Evolutionary conservation across 2,888 invertebrate species (phyloP), one percentile per base, ranked within the genome.

Genomic region (Drosophila prostipennis): DNA sequence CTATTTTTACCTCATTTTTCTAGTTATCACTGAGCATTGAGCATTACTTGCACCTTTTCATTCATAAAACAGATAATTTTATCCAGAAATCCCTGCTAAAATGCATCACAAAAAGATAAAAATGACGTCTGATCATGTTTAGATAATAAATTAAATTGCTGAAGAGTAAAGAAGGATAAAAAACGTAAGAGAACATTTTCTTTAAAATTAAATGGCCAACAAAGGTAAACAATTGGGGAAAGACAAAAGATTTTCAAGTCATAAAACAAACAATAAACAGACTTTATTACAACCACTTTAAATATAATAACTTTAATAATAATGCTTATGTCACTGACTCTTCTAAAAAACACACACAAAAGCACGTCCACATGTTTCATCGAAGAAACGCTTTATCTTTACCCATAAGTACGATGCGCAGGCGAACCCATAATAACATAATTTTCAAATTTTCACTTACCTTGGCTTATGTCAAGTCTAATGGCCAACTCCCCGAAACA

Each of bases 391-490:
- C 14, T 13, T 39, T 29, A 19, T 7, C 14, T 13, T 39, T 29
- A 19, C 13, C 14, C 32, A 6, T 6, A 39, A 46, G 61, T 45
- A 29, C 60, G 45, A 45, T n/a, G 45, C 60, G 37, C 45, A 29
- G 39, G 26, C 37, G n/a, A n/a, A 34, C 11, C 48, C 10, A 40
- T 70, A 70, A 61, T 52, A 19, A 43, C 61, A 52, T 26, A 8
- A 59, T 71, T 69, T 67, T 46, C 45, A 68, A 40, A 72, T 58
- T 59, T 74, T 74, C 61, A 61, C 78, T 76, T 84, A 83, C 84
- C 88, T 76, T 74, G 72, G 76, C 43, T 65, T 43, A 11, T 65
- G 83, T 80, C 78, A 79, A 73, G 63, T 65, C 54, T 67, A 55
- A 53, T 68, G 45, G 54, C 60, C 45, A 61, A 46, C 45, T 54